Percentiles rank a stretch among this genome's conserved stretches.
Evolutionary conservation across 2,113 vertebrate genomes (phyloP).

Genomic region (Amphiprion ocellaris): DNA sequence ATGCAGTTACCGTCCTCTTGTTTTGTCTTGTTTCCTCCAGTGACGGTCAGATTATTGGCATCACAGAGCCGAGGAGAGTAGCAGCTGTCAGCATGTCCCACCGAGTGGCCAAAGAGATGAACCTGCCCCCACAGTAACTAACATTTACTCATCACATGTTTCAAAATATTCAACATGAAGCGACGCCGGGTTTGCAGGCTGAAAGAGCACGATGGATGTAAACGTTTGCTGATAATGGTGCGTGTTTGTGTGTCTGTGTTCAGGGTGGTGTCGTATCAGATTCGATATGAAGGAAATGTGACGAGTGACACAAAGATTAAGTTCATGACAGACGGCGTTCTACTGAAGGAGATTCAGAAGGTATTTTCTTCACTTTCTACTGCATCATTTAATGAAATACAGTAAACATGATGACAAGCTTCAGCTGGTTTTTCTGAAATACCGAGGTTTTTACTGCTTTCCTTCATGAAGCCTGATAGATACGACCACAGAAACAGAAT

Average conservation of each 20-base stretch:
- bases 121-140: slow-evolving; percentile 88
- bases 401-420: neutral
- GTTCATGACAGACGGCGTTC: slow-evolving; percentile 97
- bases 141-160: neutral
- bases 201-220: neutral
- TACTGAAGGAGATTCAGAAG: slow-evolving; percentile 97
- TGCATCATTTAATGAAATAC: neutral
- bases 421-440: neutral
- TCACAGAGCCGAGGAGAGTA: slow-evolving; percentile 96
- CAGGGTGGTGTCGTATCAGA: slow-evolving; percentile 96
- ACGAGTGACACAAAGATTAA: slow-evolving; percentile 93
- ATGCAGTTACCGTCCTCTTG: neutral
- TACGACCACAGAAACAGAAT: too few species aligned
- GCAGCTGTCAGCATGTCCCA: slow-evolving; percentile 97
- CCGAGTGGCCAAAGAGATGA: slow-evolving; percentile 95
- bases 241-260: slow-evolving; percentile 34
- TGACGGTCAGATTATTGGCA: slow-evolving; percentile 84
- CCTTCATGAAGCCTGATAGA: too few species aligned
- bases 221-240: neutral
- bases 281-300: slow-evolving; percentile 95
- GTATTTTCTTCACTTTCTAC: slow-evolving; percentile 69
- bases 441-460: too few species aligned
- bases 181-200: neutral
- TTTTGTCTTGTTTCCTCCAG: slow-evolving; percentile 70
- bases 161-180: neutral